A percentile compares a stretch with the other conserved stretches of the same genome.
Evolutionary conservation across 2,888 invertebrate species (phyloP).

Genomic region (Tridacna gigas): DNA sequence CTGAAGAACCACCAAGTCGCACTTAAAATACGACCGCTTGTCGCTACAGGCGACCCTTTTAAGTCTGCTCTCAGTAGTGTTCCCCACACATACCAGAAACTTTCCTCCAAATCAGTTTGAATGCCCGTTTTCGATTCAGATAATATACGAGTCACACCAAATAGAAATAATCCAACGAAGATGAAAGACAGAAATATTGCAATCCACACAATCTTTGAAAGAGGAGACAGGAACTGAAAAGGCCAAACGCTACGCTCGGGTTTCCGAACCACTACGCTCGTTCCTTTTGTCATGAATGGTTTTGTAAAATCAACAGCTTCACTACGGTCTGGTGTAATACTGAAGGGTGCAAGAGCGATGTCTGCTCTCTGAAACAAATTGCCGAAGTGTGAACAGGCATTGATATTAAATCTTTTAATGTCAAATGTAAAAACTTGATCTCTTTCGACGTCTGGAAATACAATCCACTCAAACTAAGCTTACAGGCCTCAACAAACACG

Average conservation of each 20-base stretch:
- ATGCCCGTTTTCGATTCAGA: constrained; percentile 67
- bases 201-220: constrained; percentile 93
- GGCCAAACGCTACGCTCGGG: constrained; percentile 94
- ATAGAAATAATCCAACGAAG: constrained; percentile 75
- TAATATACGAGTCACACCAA: constrained; percentile 79
- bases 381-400: too few species aligned
- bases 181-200: constrained; percentile 79
- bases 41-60: constrained; percentile 74
- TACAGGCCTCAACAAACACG: too few species aligned
- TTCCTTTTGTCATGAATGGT: constrained; percentile 98
- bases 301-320: constrained; percentile 98
- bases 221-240: constrained; percentile 97
- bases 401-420: too few species aligned
- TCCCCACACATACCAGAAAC: constrained; percentile 83
- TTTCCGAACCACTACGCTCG: constrained; percentile 96
- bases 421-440: too few species aligned
- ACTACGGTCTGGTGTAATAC: constrained; percentile 96
- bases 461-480: too few species aligned
- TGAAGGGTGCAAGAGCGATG: constrained; percentile 96
- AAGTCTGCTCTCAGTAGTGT: constrained; percentile 79
- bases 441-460: too few species aligned
- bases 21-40: constrained; percentile 78
- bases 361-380: constrained; percentile 92
- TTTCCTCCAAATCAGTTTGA: constrained; percentile 75
- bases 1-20: constrained; percentile 82